Base-by-base conservation (phyloP, 1,140 invertebrate genomes). In the Geopemphigus sp. region DNA sequence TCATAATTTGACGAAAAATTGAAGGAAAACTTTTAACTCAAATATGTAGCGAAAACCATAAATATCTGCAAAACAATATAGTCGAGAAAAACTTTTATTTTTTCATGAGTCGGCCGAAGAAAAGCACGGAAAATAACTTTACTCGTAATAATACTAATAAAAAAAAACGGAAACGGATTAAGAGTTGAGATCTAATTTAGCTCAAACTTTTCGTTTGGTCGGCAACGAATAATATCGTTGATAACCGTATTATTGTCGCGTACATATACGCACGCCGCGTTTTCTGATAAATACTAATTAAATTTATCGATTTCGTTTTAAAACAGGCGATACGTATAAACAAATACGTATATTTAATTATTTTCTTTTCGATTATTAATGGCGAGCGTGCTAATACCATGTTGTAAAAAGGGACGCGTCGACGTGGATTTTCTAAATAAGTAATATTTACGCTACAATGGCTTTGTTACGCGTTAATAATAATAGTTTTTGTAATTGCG, bases 81-180 rank as follows among this genome's bases (percentile, higher is more conserved):
- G 14, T 0, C 3, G n/a, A 14, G n/a, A 15, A 47, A 24, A 47
- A 68, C 39, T 47, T 66, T 45, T 24, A 15, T 63, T 24, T 68
- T 68, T 47, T 24, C 10, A n/a, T 47, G 22, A 26, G 6, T 50
- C 24, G 5, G 2, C 14, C 6, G 47, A 24, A 47, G 2, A 26
- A 14, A 6, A 24, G 32, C 19, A 3, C 1, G 45, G 22, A 68
- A 66, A 66, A 66, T 22, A 64, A 66, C 39, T 47, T 47, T 45
- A 15, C 22, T 47, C 6, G 17, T 68, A 68, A 68, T 24, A 68
- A 50, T 68, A 66, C 8, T 22, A 66, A 47, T 68, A 47, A n/a
- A 4, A 66, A 15, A 22, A 45, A 32, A 17, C 29, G 17, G 12
- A 26, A 61, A 29, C 17, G 15, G 1, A 45, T 5, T 24, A 4